Base-by-base conservation (phyloP, 2,888 invertebrate genomes). In the Unio pictorum region DNA sequence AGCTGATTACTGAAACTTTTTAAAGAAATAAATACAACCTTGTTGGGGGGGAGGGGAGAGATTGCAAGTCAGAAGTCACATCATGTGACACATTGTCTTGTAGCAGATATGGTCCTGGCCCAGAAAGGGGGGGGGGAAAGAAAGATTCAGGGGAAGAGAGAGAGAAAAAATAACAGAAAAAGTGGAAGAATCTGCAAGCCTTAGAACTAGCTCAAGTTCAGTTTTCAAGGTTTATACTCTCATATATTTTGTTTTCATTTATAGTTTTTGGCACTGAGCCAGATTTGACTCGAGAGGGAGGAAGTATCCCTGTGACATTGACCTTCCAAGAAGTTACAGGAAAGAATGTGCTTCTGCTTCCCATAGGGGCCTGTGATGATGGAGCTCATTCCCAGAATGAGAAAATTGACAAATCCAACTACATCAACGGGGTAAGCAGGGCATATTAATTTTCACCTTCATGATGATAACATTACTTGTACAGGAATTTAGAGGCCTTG, bases 351-450 rank as follows among this genome's bases (percentile, higher is more conserved):
- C 93, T 99, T 87, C 92, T 99, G 76, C 92, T 99, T 80, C 99
- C 99, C 1, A 95, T 99, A 89, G 99, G 99, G 64, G 94, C 95
- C 68, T 94, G 95, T 71, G 98, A 99, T 91, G 99, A 99, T 91
- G 98, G 98, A 84, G 98, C 99, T 73, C 99, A 99, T 92, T 98
- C 98, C 20, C 97, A 99, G 91, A 99, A 99, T 91, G 99, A 99
- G 91, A 99, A 99, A 91, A 92, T 99, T 82, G 94, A 98, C 91
- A 92, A 95, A 72, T 93, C 93, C 78, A 98, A 98, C 91, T 98
- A 98, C 86, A 95, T 45, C 45, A 45, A 45, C 3, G 11, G 74
- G 83, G 67, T 15, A 34, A 28, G 18, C 54, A 23, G 6, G 20
- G 34, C 20, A 45, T 55, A 3, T 30, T 23, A 66, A 8, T 59